A percentile compares a stretch with the other conserved stretches of the same genome.
phyloP scores from a whole-genome alignment of 2,113 vertebrate species.

The human (Homo sapiens) region GRCh38 chrX:89305501-89306000 shows the following conservation, averaged over 20 bases:
- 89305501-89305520: too few relatives aligned
- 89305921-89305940: not conserved
- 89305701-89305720: not conserved
- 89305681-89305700: too few relatives aligned
- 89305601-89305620: too few relatives aligned
- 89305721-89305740: not conserved
- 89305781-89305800: not conserved
- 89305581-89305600: too few relatives aligned
- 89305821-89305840: not conserved
- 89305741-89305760: too few relatives aligned
- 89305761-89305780: not conserved
- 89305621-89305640: too few relatives aligned
- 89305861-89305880: not conserved
- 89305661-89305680: too few relatives aligned
- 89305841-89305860: not conserved
- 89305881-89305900: not conserved
- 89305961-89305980: not conserved
- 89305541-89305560: too few relatives aligned
- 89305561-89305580: too few relatives aligned
- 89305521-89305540: too few relatives aligned
- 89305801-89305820: not conserved
- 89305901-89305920: not conserved
- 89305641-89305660: too few relatives aligned
- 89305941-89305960: not conserved
- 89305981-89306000: not conserved